Percentiles rank a stretch among this genome's conserved stretches.
Evolutionary conservation across 2,797 vertebrate genomes (phyloP).

Genomic region (Synanceia verrucosa): DNA sequence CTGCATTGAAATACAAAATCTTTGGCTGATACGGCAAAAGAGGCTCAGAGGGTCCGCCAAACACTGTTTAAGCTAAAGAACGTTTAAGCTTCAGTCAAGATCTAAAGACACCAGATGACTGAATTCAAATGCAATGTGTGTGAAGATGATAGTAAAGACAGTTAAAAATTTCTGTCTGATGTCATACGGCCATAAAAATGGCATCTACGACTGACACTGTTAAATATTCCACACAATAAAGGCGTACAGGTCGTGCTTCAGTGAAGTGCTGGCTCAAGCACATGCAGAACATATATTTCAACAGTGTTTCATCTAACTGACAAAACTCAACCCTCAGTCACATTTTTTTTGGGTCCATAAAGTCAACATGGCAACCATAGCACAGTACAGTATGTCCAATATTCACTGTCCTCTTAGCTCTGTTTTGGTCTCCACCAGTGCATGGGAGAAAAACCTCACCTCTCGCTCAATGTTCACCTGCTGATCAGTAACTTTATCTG

Average conservation of each 20-base stretch:
- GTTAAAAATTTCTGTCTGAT: constrained; percentile 1
- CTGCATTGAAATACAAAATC: not conserved
- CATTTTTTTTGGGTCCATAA: not conserved
- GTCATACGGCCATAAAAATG: not conserved
- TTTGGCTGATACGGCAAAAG: not conserved
- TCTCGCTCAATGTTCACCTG: not conserved
- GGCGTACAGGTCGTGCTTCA: not conserved
- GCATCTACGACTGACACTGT: not conserved
- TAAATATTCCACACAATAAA: not conserved
- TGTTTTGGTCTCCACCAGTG: not conserved
- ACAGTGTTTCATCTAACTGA: constrained; percentile 2
- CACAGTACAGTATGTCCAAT: not conserved
- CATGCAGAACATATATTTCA: constrained; percentile 1
- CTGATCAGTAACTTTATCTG: not conserved
- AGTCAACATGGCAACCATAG: not conserved
- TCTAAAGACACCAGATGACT: not conserved
- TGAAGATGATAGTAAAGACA: not conserved
- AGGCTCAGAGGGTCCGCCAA: not conserved
- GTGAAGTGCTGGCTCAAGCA: constrained; percentile 9
- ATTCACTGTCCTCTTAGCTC: not conserved
- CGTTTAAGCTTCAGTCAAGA: not conserved
- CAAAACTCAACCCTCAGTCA: not conserved
- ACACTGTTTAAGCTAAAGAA: not conserved
- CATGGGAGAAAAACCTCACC: not conserved
- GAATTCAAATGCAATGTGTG: not conserved